Base-by-base conservation (phyloP, 2,888 invertebrate species). In the Tortrix viridana region DNA sequence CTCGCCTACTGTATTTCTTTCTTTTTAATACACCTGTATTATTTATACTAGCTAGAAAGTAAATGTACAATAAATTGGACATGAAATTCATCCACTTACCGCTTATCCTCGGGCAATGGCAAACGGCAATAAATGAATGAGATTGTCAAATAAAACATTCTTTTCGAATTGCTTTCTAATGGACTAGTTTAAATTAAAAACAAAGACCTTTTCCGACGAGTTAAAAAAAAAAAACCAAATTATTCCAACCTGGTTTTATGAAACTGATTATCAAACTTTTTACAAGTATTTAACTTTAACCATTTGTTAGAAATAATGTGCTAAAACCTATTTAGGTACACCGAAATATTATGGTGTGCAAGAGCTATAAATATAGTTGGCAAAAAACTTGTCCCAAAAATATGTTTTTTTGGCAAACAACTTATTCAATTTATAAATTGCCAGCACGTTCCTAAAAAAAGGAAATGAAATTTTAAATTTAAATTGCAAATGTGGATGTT, bases 11-110 rank as follows among this genome's bases (percentile, higher is more conserved):
- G 61, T 50, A n/a, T n/a, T 3, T 52, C 2, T 26, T 4, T 12
- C 22, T 44, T n/a, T 47, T 7, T n/a, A 9, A 18, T 22, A 32
- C 57, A 57, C 26, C 26, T 32, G 23, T 20, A 62, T 65, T 65
- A 74, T 74, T 72, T 55, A 62, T 63, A 71, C 72, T 71, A 69
- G 58, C 68, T 76, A 69, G 75, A 77, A 78, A 77, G 75, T 67
- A 61, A 72, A 72, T 69, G 26, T 23, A 62, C 14, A 37, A 63
- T 58, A 63, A 58, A 58, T 63, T 58, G 32, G 22, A 57, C 20
- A 22, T 37, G 57, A 58, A 63, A 63, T 49, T 7, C 60, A 57
- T 41, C 52, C 26, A 53, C 52, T 57, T 53, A 57, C 50, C 16
- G 46, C 44, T 52, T 41, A 43, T 41, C 57, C 57, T 46, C 46